phyloP scores from a whole-genome alignment of 1,140 invertebrate species.

The Formica selysi region DNA sequence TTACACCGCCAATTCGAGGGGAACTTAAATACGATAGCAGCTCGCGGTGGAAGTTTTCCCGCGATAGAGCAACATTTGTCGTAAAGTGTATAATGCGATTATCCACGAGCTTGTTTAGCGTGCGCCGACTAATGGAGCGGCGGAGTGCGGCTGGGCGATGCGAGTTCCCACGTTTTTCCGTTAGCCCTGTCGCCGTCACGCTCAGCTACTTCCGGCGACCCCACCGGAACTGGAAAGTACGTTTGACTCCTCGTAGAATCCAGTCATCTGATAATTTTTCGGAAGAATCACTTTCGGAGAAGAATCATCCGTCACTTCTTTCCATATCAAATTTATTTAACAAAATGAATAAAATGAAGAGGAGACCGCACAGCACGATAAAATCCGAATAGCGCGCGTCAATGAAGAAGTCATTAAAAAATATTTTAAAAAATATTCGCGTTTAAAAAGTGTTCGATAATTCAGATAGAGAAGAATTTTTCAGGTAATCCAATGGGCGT shows the following conservation, averaged over 20 bases:
- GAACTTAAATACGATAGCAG: not conserved
- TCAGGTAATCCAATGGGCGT: slow-evolving; percentile 31
- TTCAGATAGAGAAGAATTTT: not conserved
- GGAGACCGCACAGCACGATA: not conserved
- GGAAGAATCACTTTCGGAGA: not conserved
- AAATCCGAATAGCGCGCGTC: not conserved
- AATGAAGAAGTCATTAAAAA: not conserved
- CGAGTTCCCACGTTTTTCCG: slow-evolving; percentile 86
- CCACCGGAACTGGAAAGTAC: slow-evolving; percentile 83
- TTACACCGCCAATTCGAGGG: not conserved
- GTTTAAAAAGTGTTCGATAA: not conserved
- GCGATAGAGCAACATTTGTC: slow-evolving; percentile 22
- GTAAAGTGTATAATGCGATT: slow-evolving; percentile 52
- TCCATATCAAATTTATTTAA: not conserved
- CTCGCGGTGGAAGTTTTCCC: not conserved
- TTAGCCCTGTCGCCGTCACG: slow-evolving; percentile 83
- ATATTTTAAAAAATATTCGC: not conserved
- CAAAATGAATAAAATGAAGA: not conserved
- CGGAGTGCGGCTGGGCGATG: slow-evolving; percentile 1
- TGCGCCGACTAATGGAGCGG: slow-evolving; percentile 42
- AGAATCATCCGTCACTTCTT: slow-evolving; percentile 19
- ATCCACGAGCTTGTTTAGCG: slow-evolving; percentile 42
- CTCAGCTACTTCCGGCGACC: slow-evolving; percentile 83
- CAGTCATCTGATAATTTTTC: not conserved
- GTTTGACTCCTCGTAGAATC: slow-evolving; percentile 72